Conservation (phyloP, 2,113 vertebrate species). For the Osmerus mordax region DNA sequence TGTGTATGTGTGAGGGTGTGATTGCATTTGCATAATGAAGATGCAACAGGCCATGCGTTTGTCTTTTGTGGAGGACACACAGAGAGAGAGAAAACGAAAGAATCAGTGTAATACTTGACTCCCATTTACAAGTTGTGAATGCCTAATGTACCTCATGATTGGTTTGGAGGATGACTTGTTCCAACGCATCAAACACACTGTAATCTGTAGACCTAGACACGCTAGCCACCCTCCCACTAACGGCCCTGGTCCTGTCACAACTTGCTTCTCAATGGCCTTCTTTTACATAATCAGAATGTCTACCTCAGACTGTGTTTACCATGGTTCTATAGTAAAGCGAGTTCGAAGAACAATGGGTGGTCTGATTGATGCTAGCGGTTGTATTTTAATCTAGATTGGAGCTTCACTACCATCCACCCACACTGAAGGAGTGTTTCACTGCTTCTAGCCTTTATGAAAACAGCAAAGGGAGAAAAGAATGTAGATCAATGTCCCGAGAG, state of each 20-base stretch:
- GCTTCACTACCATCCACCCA: slow-evolving; percentile 1
- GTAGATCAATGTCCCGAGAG: slow-evolving; percentile 22
- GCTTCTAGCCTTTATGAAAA: neutral
- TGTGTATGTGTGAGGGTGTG: slow-evolving; percentile 1
- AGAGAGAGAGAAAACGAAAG: slow-evolving; percentile 22
- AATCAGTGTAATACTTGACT: slow-evolving; percentile 35
- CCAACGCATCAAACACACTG: neutral
- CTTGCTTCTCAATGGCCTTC: neutral
- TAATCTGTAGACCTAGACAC: neutral
- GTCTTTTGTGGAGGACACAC: slow-evolving; percentile 5
- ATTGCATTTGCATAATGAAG: neutral
- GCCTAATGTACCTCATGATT: slow-evolving; percentile 5
- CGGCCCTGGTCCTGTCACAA: neutral
- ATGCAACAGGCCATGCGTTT: neutral
- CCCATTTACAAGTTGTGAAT: slow-evolving; percentile 14
- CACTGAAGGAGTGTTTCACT: neutral
- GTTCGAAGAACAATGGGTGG: neutral
- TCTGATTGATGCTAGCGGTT: neutral
- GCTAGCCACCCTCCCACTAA: neutral
- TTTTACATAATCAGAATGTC: neutral
- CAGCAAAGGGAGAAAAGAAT: slow-evolving; percentile 8
- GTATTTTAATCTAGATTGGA: slow-evolving; percentile 1
- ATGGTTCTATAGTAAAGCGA: neutral
- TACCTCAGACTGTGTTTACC: neutral
- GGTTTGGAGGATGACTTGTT: neutral